phyloP scores from a whole-genome alignment of 2,888 invertebrate species.

The Xanthorhoe spadicearia region DNA sequence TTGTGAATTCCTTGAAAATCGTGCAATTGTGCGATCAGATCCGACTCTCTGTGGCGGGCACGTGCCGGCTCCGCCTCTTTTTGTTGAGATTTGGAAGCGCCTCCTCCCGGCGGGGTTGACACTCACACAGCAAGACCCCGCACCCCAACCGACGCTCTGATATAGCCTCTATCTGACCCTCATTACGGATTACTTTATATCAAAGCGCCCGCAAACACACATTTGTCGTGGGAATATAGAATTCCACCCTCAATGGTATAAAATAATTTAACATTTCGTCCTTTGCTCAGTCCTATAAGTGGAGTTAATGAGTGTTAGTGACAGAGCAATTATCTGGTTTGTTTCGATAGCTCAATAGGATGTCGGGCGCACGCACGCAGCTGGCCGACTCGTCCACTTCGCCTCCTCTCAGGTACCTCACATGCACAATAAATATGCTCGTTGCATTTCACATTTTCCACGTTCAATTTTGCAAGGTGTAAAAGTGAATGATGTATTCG shows the following conservation, averaged over 20 bases:
- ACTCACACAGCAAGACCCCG: constrained; percentile 40
- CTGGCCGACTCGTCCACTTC: constrained; percentile 89
- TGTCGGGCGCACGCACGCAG: constrained; percentile 84
- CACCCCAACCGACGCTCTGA: constrained; percentile 36
- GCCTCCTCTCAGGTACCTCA: constrained; percentile 86
- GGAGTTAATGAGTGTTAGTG: constrained; percentile 45
- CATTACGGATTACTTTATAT: constrained; percentile 38
- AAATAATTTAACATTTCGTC: constrained; percentile 57
- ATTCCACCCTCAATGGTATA: constrained; percentile 68
- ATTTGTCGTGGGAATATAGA: constrained; percentile 45
- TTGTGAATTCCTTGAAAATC: background rate
- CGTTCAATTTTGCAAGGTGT: background rate
- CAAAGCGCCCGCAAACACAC: constrained; percentile 30
- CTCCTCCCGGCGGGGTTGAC: constrained; percentile 55
- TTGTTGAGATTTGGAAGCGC: constrained; percentile 55
- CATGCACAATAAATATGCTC: background rate
- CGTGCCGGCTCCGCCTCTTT: constrained; percentile 59
- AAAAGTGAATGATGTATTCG: too few species aligned
- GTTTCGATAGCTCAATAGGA: constrained; percentile 38
- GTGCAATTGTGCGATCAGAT: background rate
- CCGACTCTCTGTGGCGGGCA: constrained; percentile 32
- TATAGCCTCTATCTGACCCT: constrained; percentile 48
- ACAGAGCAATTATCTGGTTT: constrained; percentile 26
- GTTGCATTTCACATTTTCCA: background rate
- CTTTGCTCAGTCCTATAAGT: constrained; percentile 55